phyloP scores from a whole-genome alignment of 1,140 invertebrate species.

The Dermatophagoides farinae region DNA sequence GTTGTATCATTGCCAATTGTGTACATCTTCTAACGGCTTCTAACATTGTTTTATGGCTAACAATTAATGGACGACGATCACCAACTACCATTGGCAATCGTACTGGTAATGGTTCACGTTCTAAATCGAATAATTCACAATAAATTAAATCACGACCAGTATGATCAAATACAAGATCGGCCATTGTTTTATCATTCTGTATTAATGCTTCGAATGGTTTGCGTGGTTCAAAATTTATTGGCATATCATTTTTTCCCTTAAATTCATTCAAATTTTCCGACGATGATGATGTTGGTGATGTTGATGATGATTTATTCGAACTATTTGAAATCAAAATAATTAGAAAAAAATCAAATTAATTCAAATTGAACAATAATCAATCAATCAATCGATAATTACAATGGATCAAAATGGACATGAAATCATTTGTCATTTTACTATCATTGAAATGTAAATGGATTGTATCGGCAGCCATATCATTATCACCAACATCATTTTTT shows the following conservation, averaged over 20 bases:
- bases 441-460: too few relatives aligned
- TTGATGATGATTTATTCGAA: background rate
- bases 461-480: too few relatives aligned
- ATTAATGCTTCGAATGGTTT: conserved; percentile 4
- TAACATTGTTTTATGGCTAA: conserved; percentile 11
- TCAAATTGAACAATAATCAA: too few relatives aligned
- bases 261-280: too few relatives aligned
- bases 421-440: too few relatives aligned
- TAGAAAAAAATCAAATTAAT: background rate
- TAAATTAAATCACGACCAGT: background rate
- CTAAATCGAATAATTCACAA: conserved; percentile 12
- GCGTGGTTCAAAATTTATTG: background rate
- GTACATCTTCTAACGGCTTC: conserved; percentile 8
- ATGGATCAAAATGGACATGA: too few relatives aligned
- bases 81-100: background rate
- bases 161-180: background rate
- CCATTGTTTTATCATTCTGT: conserved; percentile 8
- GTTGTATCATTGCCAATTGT: background rate
- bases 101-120: conserved; percentile 4
- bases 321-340: background rate
- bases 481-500: too few relatives aligned
- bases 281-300: background rate
- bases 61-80: background rate
- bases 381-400: too few relatives aligned
- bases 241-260: background rate